Percentiles rank a stretch among this genome's conserved stretches.
These are phyloP conservation scores for Poeciliopsis infans DNA, from an alignment of 2,797 vertebrate species.

Conservation along the genomic window DNA sequence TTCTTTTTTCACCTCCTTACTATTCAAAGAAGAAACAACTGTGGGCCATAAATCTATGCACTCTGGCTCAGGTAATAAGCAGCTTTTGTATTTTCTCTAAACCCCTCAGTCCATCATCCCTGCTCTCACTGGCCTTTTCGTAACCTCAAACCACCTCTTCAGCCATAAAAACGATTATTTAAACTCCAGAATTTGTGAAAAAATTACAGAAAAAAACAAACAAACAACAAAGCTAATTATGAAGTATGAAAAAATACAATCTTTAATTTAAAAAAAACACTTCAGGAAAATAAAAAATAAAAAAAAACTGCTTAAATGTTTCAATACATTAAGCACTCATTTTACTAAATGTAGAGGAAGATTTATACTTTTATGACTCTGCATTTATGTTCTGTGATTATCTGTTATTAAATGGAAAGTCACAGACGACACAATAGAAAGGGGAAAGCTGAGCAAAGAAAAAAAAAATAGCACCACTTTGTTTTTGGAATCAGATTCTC, in stretches of 20 bases:
- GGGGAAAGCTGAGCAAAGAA: slow-evolving; percentile 36
- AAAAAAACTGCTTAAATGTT: slow-evolving; percentile 8
- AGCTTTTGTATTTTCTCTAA: slow-evolving; percentile 16
- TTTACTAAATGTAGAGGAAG: slow-evolving; percentile 1
- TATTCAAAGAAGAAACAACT: slow-evolving; percentile 40
- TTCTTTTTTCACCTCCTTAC: slow-evolving; percentile 41
- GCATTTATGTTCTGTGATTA: slow-evolving; percentile 22
- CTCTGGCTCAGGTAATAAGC: slow-evolving; percentile 29
- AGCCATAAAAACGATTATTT: slow-evolving; percentile 40
- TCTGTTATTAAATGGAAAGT: slow-evolving; percentile 29
- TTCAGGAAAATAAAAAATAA: slow-evolving; percentile 1
- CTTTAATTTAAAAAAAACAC: neutral
- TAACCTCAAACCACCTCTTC: slow-evolving; percentile 48
- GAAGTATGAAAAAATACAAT: slow-evolving; percentile 9
- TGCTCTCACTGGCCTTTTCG: slow-evolving; percentile 34
- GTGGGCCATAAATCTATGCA: slow-evolving; percentile 45
- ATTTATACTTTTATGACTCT: slow-evolving; percentile 19
- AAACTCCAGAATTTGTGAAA: slow-evolving; percentile 29
- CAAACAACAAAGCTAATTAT: slow-evolving; percentile 5
- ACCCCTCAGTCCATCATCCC: slow-evolving; percentile 14
- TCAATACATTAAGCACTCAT: slow-evolving; percentile 2
- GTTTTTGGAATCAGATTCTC: slow-evolving; percentile 68
- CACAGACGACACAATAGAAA: slow-evolving; percentile 19
- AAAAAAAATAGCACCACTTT: slow-evolving; percentile 50
- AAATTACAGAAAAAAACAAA: slow-evolving; percentile 33